phyloP scores from a whole-genome alignment of 2,888 invertebrate species.

The Lamellibrachia columna region DNA sequence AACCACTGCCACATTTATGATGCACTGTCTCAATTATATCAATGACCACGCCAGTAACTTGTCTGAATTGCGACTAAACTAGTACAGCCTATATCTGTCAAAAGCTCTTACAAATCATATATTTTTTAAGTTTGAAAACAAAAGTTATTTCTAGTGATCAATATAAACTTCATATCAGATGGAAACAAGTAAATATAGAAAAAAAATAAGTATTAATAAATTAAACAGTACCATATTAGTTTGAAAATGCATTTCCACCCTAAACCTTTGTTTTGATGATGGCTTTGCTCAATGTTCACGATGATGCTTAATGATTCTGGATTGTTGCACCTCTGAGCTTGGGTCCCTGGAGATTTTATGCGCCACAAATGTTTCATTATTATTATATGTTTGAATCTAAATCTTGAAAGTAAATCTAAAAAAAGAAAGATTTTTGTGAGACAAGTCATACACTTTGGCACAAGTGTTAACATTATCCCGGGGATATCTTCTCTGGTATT shows the following conservation, averaged over 20 bases:
- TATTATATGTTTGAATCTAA: no score
- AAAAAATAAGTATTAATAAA: neutral
- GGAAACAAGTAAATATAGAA: neutral
- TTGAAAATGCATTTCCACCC: neutral
- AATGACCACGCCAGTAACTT: neutral
- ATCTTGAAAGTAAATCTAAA: no score
- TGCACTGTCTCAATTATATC: neutral
- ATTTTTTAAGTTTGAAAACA: neutral
- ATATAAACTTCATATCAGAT: neutral
- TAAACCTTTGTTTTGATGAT: neutral
- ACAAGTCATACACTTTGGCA: no score
- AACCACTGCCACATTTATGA: neutral
- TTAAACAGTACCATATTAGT: neutral
- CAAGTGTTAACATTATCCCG: no score
- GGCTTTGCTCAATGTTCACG: neutral
- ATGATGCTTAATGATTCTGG: no score
- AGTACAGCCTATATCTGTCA: neutral
- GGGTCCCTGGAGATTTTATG: no score
- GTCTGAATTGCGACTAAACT: neutral
- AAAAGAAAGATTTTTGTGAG: no score
- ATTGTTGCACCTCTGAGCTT: no score
- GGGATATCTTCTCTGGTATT: no score
- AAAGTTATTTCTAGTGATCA: neutral
- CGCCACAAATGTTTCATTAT: no score
- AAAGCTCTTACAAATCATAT: no score